These are phyloP conservation scores for Therioaphis trifolii DNA, from an alignment of 2,888 invertebrate genomes.

Conservation along the genomic window DNA sequence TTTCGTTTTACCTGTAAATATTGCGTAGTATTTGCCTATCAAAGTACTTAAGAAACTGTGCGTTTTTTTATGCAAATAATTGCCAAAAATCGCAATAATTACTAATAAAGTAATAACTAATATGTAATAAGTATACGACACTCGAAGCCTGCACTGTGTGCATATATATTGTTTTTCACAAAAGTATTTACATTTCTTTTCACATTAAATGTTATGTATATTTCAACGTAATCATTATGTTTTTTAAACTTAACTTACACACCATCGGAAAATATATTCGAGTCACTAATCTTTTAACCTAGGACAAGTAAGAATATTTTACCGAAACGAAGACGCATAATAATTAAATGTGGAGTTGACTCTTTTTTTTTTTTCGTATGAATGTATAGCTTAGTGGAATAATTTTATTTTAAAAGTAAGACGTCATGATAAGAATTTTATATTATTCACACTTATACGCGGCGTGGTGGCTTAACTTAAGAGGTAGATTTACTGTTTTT, in stretches of 20 bases:
- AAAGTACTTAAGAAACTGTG: background rate
- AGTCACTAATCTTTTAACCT: slow-evolving; percentile 10
- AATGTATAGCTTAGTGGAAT: slow-evolving; percentile 15
- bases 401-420: slow-evolving; percentile 25
- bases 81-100: background rate
- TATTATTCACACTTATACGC: background rate
- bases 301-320: slow-evolving; percentile 17
- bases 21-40: background rate
- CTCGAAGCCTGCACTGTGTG: background rate
- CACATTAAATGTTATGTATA: slow-evolving; percentile 19
- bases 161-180: too few species aligned
- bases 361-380: too few species aligned
- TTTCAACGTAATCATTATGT: too few species aligned
- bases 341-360: too few species aligned
- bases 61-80: background rate
- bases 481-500: background rate
- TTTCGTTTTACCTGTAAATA: background rate
- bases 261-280: background rate
- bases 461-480: background rate
- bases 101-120: too few species aligned
- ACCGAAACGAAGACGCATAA: background rate
- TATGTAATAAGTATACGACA: background rate
- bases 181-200: slow-evolving; percentile 38
- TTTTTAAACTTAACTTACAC: too few species aligned
- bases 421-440: slow-evolving; percentile 37